Base-by-base conservation (phyloP, 2,797 vertebrate genomes). In the Tragopan temminckii region DNA sequence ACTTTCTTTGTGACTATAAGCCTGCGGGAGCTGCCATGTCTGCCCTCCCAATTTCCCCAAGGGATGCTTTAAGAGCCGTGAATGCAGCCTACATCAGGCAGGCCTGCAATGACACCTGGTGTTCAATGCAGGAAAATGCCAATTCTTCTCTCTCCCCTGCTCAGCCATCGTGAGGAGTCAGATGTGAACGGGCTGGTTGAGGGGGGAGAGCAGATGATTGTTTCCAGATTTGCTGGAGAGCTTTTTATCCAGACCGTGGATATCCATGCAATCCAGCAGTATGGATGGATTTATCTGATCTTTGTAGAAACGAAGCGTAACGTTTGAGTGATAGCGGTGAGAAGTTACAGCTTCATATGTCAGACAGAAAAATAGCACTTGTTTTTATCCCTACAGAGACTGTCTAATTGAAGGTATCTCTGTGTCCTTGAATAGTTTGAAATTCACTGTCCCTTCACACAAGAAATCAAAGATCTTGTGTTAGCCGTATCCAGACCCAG, bases 201-300 rank as follows among this genome's bases (percentile, higher is more conserved):
- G 45, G 13, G 2, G 11, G 19, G 46, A 29, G 19, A 12, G 67
- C 50, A 13, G 36, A 18, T 92, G 59, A 36, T 29, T 38, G 18
- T n/a, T 57, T 9, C 3, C 40, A 6, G 31, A 11, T 43, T 42
- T 55, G 55, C 40, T 13, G 7, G 23, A 3, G 24, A 4, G 9
- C 8, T 43, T 42, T 0, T 45, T 46, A 7, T 8, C 36, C 55
- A 31, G 36, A 6, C 20, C 29, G 8, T 35, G 33, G 33, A 24
- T 11, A n/a, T 23, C 76, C 38, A 0, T 1, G 31, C 43, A 46
- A 31, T 29, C 36, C 62, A 48, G 61, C 29, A 8, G 9, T 0
- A 0, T 6, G 36, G 16, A 16, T 36, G n/a, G 9, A 2, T 38
- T 25, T 0, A 0, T 58, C 8, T 24, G 15, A 17, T 31, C 38